These are phyloP conservation scores for Tubulanus polymorphus DNA, from an alignment of 2,888 invertebrate genomes.

Conservation along the genomic window DNA sequence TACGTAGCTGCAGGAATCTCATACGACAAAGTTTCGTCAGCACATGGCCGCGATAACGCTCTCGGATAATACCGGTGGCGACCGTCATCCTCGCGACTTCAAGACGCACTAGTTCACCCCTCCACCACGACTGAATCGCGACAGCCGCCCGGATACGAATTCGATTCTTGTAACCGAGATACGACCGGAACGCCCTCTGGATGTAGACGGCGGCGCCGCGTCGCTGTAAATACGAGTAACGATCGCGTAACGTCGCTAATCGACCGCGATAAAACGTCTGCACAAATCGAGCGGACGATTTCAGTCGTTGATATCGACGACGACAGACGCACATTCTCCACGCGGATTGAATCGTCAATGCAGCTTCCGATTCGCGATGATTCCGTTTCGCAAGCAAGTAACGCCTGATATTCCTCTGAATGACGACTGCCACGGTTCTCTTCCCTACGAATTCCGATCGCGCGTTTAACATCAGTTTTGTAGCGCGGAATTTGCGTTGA, in stretches of 20 bases:
- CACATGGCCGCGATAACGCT: constrained; percentile 8
- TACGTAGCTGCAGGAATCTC: constrained; percentile 11
- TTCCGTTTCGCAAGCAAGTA: neutral
- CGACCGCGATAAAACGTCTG: constrained; percentile 19
- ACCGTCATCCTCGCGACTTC: constrained; percentile 14
- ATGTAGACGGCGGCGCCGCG: constrained; percentile 20
- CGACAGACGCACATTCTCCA: constrained; percentile 20
- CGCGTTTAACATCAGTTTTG: neutral
- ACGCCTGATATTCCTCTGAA: neutral
- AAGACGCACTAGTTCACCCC: too few relatives aligned
- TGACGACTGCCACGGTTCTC: neutral
- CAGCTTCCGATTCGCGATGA: neutral
- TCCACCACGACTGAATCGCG: constrained; percentile 22
- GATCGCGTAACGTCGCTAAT: neutral
- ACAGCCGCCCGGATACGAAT: constrained; percentile 8
- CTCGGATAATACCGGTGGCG: constrained; percentile 24
- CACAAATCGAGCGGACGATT: constrained; percentile 17
- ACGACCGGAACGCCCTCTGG: constrained; percentile 16
- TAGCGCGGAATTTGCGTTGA: constrained; percentile 7
- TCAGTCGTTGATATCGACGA: constrained; percentile 14
- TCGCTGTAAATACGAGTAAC: constrained; percentile 9
- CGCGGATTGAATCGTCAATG: constrained; percentile 22
- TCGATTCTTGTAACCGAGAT: neutral
- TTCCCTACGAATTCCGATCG: neutral
- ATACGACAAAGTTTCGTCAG: neutral